Conservation (phyloP, 1,140 invertebrate genomes). For the Neodiprion virginianus region DNA sequence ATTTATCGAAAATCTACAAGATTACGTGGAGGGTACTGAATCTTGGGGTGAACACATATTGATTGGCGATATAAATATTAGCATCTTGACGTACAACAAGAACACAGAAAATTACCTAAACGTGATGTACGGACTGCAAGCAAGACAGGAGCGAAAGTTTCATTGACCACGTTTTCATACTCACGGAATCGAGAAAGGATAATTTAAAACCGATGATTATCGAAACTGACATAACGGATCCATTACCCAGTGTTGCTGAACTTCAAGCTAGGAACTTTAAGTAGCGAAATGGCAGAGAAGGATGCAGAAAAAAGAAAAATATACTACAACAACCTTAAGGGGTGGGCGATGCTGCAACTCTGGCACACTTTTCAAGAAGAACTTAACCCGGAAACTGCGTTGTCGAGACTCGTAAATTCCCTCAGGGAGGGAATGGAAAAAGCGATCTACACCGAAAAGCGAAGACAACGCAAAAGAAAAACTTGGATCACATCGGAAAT, state of each 20-base stretch:
- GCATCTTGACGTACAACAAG: neutral
- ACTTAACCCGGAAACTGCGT: neutral
- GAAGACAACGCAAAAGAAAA: neutral
- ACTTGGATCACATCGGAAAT: neutral
- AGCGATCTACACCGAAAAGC: neutral
- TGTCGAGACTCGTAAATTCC: neutral
- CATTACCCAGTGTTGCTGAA: neutral
- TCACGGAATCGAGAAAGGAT: too few species aligned
- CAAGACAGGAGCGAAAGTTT: neutral
- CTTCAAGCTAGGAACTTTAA: too few species aligned
- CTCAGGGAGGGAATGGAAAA: neutral
- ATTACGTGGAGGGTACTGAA: neutral
- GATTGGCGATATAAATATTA: neutral
- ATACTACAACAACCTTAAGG: constrained; percentile 1
- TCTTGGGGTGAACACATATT: neutral
- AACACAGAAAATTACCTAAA: constrained; percentile 2
- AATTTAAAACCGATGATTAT: neutral
- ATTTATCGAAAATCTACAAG: neutral
- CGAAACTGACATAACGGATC: neutral
- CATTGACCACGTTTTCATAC: neutral
- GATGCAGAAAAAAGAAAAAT: neutral
- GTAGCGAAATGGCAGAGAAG: neutral
- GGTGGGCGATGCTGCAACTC: neutral
- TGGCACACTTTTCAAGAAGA: neutral
- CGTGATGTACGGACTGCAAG: constrained; percentile 10